phyloP scores from a whole-genome alignment of 2,797 vertebrate genomes.

The Mycteria americana region DNA sequence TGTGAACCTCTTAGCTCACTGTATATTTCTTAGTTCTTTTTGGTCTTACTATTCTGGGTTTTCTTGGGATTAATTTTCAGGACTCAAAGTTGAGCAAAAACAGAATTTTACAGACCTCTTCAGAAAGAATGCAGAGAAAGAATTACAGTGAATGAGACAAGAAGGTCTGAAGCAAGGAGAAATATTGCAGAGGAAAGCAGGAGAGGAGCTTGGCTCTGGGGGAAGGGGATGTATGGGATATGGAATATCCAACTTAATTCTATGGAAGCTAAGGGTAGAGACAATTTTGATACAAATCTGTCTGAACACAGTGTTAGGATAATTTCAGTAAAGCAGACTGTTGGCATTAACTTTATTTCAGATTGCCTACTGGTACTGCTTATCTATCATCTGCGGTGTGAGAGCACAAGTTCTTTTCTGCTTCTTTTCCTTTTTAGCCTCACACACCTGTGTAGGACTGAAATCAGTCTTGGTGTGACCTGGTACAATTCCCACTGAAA shows the following conservation, averaged over 20 bases:
- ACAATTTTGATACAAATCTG: not conserved
- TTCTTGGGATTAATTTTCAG: not conserved
- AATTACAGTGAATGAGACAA: not conserved
- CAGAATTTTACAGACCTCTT: not conserved
- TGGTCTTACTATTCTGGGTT: not conserved
- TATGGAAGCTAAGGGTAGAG: not conserved
- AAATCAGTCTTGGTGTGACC: not conserved
- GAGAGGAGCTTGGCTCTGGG: not conserved
- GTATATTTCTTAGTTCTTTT: not conserved
- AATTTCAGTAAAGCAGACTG: not conserved
- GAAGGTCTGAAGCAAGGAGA: not conserved
- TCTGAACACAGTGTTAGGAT: not conserved
- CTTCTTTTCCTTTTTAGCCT: not conserved
- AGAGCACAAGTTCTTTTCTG: not conserved
- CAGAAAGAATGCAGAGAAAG: not conserved
- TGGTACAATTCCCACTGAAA: not conserved
- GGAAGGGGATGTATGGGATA: not conserved
- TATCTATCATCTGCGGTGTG: not conserved
- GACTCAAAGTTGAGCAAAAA: not conserved
- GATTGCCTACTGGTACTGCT: not conserved
- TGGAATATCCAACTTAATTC: not conserved
- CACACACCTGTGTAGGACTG: not conserved
- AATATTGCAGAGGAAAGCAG: not conserved
- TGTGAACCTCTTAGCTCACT: not conserved
- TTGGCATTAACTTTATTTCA: not conserved